These are phyloP conservation scores for Dreissena rostriformis DNA, from an alignment of 1,140 invertebrate species.

Conservation along the genomic window DNA sequence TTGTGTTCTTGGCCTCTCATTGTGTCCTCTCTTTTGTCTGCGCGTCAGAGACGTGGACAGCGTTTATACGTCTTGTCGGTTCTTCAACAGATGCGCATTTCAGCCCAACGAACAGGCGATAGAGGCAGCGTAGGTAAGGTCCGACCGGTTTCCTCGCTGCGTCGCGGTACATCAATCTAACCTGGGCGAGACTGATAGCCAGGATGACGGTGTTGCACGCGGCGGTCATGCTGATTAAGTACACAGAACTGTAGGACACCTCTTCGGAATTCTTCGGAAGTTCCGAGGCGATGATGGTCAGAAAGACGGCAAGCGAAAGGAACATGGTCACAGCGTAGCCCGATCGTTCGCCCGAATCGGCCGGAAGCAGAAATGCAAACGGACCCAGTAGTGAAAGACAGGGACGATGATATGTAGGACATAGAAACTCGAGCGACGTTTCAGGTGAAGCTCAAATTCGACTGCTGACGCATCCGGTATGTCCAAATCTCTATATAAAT, in stretches of 20 bases:
- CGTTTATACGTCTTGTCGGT: no score
- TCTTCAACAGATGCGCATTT: no score
- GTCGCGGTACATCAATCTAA: not conserved
- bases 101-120: no score
- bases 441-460: conserved; percentile 55
- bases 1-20: no score
- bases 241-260: conserved; percentile 83
- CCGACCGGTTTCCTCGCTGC: not conserved
- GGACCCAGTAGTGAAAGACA: conserved; percentile 83
- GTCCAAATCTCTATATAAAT: no score
- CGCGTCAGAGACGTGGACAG: no score
- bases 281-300: conserved; percentile 84
- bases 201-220: not conserved
- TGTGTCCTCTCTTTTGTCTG: no score
- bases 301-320: conserved; percentile 84
- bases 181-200: not conserved
- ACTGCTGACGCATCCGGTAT: not conserved
- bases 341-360: conserved; percentile 84
- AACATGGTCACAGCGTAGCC: conserved; percentile 84
- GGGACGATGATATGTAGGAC: conserved; percentile 84
- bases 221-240: not conserved
- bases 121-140: no score
- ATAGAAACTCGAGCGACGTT: conserved; percentile 78
- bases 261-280: conserved; percentile 84
- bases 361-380: conserved; percentile 84